Evolutionary conservation across 2,888 invertebrate species (phyloP).

Genomic region (Hylaea fasciaria): DNA sequence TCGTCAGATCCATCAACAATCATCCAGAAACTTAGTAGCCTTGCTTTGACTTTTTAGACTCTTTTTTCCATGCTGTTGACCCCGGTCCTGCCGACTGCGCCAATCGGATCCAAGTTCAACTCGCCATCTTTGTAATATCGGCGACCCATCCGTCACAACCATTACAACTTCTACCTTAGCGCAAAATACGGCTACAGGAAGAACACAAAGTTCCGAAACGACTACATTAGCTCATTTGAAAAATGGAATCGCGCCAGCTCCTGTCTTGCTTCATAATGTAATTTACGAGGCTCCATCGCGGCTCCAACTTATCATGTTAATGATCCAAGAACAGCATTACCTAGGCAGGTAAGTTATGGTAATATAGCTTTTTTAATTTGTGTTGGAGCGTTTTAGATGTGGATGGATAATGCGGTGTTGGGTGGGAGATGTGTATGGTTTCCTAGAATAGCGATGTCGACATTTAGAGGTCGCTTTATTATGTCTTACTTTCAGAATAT

Average conservation of each 20-base stretch:
- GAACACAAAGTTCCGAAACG: constrained; percentile 13
- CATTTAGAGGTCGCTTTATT: too few species aligned
- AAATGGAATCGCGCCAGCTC: constrained; percentile 21
- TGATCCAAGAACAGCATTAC: constrained; percentile 23
- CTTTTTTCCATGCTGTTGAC: too few species aligned
- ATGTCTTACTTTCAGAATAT: too few species aligned
- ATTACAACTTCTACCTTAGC: not conserved
- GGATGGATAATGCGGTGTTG: not conserved
- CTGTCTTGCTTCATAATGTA: constrained; percentile 27
- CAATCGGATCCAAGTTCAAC: too few species aligned
- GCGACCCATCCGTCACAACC: not conserved
- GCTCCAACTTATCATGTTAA: constrained; percentile 27
- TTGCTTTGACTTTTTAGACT: too few species aligned
- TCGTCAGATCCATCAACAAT: too few species aligned
- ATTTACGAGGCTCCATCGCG: constrained; percentile 16
- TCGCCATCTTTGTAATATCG: too few species aligned
- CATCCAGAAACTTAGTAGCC: too few species aligned
- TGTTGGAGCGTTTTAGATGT: not conserved
- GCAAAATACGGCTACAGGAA: constrained; percentile 8
- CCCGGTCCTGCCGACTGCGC: too few species aligned
- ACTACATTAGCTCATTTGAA: constrained; percentile 18
- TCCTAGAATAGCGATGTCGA: too few species aligned
- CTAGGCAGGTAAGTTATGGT: constrained; percentile 18
- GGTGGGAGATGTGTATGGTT: too few species aligned
- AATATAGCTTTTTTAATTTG: constrained; percentile 17